These are phyloP conservation scores for Macrobrachium nipponense DNA, from an alignment of 1,140 invertebrate species.

Conservation along the genomic window DNA sequence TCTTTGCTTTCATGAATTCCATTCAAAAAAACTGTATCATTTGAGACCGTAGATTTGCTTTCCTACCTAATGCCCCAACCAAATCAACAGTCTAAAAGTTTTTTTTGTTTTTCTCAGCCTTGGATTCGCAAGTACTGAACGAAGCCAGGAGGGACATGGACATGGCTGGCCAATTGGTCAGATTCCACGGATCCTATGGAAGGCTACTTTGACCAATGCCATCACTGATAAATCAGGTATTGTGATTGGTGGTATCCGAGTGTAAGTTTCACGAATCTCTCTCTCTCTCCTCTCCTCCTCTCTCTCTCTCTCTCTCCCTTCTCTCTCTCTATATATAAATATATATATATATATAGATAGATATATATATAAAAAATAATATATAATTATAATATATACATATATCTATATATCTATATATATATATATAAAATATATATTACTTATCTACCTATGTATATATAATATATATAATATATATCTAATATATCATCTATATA, in stretches of 20 bases:
- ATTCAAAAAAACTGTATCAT: too few species aligned
- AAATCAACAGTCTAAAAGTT: too few species aligned
- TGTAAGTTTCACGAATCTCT: neutral
- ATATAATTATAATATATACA: too few species aligned
- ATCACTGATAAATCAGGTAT: constrained; percentile 70
- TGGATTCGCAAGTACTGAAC: constrained; percentile 67
- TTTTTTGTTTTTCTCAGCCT: constrained; percentile 63
- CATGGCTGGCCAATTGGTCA: constrained; percentile 67
- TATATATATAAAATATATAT: too few species aligned
- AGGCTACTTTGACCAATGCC: constrained; percentile 67
- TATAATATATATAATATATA: too few species aligned
- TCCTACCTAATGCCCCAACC: too few species aligned
- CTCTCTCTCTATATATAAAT: neutral
- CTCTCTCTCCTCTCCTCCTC: neutral
- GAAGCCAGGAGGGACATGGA: constrained; percentile 67
- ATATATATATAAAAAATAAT: too few species aligned
- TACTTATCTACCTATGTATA: too few species aligned
- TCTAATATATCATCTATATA: neutral
- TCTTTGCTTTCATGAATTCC: too few species aligned
- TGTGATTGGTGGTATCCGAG: neutral
- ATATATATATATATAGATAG: neutral
- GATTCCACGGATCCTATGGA: constrained; percentile 69
- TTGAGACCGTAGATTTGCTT: too few species aligned
- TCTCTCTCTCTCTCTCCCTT: constrained; percentile 12
- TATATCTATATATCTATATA: too few species aligned